Percentiles rank a stretch among this genome's conserved stretches.
These are phyloP conservation scores for Acanthosepion esculentum DNA, from an alignment of 2,888 invertebrate genomes.

Conservation along the genomic window DNA sequence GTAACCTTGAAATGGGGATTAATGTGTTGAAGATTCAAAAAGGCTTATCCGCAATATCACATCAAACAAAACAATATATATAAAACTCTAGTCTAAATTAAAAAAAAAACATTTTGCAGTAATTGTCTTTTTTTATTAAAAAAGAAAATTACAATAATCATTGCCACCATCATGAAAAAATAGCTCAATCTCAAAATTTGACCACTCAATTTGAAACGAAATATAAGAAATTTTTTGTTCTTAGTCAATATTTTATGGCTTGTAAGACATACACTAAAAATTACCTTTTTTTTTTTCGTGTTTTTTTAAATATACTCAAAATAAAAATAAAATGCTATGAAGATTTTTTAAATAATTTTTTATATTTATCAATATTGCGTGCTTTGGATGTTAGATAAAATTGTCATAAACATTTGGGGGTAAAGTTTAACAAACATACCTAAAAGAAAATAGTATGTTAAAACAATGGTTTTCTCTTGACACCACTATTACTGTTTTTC, in stretches of 20 bases:
- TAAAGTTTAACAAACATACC: too few relatives aligned
- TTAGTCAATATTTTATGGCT: background rate
- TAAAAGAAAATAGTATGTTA: too few relatives aligned
- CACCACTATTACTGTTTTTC: too few relatives aligned
- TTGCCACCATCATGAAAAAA: background rate
- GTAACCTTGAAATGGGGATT: background rate
- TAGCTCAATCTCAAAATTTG: background rate
- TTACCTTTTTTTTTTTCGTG: background rate
- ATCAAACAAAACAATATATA: background rate
- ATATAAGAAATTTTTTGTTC: too few relatives aligned
- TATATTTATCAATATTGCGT: background rate
- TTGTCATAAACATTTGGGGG: background rate
- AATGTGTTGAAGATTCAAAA: background rate
- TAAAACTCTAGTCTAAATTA: background rate
- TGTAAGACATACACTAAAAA: background rate
- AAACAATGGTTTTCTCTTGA: too few relatives aligned
- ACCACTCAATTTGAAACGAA: background rate
- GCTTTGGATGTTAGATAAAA: background rate
- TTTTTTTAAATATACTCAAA: background rate
- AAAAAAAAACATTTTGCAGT: background rate
- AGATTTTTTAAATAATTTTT: background rate
- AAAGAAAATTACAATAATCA: background rate
- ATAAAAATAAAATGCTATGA: background rate
- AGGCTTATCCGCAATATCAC: background rate
- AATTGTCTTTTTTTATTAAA: background rate